phyloP scores from a whole-genome alignment of 2,113 vertebrate species.

The Cettia cetti region DNA sequence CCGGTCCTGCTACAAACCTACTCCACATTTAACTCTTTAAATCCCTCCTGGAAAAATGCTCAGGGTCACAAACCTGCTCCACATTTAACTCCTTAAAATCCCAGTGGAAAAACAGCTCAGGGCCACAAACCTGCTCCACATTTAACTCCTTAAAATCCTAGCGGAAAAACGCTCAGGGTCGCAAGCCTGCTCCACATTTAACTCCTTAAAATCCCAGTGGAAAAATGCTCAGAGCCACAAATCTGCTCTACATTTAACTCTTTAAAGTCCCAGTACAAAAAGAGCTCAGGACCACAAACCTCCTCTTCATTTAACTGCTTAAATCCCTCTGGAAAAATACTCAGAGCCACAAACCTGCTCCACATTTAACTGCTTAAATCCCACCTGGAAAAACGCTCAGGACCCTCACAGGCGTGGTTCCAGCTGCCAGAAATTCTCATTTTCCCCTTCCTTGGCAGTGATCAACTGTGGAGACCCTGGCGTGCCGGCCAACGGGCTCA shows the following conservation, averaged over 20 bases:
- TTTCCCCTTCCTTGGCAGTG: constrained; percentile 68
- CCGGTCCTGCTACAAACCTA: background rate
- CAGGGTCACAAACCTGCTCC: background rate
- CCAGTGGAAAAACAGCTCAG: no score
- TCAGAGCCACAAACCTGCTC: no score
- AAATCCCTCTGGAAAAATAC: no score
- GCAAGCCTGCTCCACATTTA: no score
- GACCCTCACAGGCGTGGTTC: accelerated
- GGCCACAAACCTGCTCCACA: no score
- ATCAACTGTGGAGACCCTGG: constrained; percentile 96
- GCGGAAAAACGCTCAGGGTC: no score
- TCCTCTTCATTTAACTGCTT: no score
- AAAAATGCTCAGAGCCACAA: no score
- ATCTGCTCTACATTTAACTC: no score
- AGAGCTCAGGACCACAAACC: no score
- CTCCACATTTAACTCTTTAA: background rate
- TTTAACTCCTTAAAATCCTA: no score
- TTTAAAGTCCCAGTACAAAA: no score
- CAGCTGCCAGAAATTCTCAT: background rate
- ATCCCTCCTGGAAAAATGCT: background rate
- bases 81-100: background rate
- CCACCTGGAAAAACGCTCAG: background rate
- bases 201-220: background rate
- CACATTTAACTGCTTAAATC: background rate
- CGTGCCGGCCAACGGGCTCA: constrained; percentile 88